Conservation (phyloP, 2,113 vertebrate genomes). For the Pedetes capensis region DNA sequence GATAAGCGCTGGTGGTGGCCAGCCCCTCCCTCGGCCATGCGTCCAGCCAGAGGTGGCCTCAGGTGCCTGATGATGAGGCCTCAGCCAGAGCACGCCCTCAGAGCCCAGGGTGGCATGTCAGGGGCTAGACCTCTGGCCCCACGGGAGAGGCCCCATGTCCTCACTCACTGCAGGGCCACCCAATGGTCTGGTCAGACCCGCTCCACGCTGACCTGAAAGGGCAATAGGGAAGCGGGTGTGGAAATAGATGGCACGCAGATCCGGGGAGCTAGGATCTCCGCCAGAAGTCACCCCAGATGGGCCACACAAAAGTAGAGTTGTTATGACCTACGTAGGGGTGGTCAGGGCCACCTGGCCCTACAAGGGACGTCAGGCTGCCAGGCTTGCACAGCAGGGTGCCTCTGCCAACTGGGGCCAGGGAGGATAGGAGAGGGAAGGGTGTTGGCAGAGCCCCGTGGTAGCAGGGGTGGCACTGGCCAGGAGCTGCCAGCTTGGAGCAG, state of each 20-base stretch:
- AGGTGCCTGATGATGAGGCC: background rate
- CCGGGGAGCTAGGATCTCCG: background rate
- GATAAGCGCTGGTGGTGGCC: background rate
- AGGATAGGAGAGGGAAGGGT: no score
- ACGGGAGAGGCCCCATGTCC: accelerated
- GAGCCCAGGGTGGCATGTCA: background rate
- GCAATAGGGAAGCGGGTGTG: background rate
- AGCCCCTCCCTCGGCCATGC: background rate
- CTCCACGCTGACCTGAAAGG: background rate
- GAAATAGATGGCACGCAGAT: background rate
- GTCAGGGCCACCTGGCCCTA: background rate
- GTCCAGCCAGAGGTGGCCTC: background rate
- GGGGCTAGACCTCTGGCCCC: background rate
- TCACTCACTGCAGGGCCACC: background rate
- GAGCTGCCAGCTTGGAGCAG: background rate
- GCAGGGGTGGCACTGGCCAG: background rate
- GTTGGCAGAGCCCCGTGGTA: background rate
- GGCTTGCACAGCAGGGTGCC: background rate
- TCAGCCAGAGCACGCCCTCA: background rate
- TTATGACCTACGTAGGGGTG: background rate
- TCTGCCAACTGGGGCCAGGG: background rate
- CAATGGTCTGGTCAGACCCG: background rate
- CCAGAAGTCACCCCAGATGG: background rate
- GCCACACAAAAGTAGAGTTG: no score
- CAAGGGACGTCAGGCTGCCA: background rate